phyloP scores from a whole-genome alignment of 2,888 invertebrate genomes.

The Cosmorhoe ocellata region DNA sequence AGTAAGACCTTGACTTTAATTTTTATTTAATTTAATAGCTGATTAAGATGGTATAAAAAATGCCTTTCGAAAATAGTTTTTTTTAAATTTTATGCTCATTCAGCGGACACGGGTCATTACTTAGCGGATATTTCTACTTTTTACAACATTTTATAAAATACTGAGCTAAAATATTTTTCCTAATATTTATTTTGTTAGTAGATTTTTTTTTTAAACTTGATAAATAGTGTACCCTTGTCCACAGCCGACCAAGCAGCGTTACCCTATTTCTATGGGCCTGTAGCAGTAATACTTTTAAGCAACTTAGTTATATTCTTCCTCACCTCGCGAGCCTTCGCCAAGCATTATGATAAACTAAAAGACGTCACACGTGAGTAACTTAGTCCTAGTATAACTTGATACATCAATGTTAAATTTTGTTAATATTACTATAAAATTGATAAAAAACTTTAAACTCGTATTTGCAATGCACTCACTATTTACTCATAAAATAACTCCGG shows the following conservation, averaged over 20 bases:
- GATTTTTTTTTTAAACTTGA: too few relatives aligned
- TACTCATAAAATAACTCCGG: constrained; percentile 5
- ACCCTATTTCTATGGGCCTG: constrained; percentile 84
- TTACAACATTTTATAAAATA: too few relatives aligned
- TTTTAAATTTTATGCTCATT: too few relatives aligned
- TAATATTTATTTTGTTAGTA: too few relatives aligned
- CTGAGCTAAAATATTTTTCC: too few relatives aligned
- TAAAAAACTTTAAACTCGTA: constrained; percentile 4
- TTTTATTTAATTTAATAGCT: too few relatives aligned
- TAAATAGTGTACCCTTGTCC: constrained; percentile 29
- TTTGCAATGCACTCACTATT: constrained; percentile 1
- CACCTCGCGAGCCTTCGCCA: constrained; percentile 77
- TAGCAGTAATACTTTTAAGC: constrained; percentile 76
- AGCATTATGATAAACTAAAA: constrained; percentile 77
- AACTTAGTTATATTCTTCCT: constrained; percentile 81
- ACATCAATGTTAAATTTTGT: constrained; percentile 6
- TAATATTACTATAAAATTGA: neutral
- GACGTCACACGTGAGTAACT: constrained; percentile 69
- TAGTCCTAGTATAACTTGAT: neutral
- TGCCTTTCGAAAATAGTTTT: too few relatives aligned
- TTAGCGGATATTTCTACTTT: too few relatives aligned
- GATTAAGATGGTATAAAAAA: too few relatives aligned
- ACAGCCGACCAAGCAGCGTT: constrained; percentile 82
- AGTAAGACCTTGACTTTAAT: too few relatives aligned
- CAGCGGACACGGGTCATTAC: too few relatives aligned